Evolutionary conservation across 92 coral and sea anemone species (phyloP).

Genomic region (Epizoanthus rinbou): DNA sequence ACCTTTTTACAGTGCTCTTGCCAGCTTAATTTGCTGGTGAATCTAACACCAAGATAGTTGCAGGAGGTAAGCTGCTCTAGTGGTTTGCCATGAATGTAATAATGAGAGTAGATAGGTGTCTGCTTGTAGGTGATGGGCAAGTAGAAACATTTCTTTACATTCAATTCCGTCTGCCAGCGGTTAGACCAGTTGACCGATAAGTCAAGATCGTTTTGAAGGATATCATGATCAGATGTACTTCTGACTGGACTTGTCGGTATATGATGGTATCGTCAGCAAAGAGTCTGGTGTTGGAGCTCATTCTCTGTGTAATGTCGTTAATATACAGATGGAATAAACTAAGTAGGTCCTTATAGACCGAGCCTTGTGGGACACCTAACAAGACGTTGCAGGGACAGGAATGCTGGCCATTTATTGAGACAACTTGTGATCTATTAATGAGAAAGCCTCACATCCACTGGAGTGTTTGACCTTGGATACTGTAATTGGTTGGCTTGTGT

Average conservation of each 20-base stretch:
- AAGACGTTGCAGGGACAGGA: slow-evolving; percentile 21
- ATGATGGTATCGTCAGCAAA: slow-evolving; percentile 15
- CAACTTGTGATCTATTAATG: slow-evolving; percentile 8
- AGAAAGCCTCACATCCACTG: not conserved
- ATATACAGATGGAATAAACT: not conserved
- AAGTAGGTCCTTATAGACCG: not conserved
- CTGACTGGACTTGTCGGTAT: not conserved
- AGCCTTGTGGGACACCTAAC: slow-evolving; percentile 6
- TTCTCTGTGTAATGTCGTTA: not conserved
- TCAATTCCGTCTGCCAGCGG: not conserved
- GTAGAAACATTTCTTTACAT: not conserved
- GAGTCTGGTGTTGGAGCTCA: slow-evolving; percentile 18
- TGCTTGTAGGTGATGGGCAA: not conserved
- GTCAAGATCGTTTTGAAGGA: too few relatives aligned
- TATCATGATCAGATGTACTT: not conserved
- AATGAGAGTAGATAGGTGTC: not conserved
- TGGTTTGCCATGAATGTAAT: not conserved
- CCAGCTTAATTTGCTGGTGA: not conserved
- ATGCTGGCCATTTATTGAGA: slow-evolving; percentile 6
- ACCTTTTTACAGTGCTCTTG: not conserved
- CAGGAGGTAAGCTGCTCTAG: not conserved
- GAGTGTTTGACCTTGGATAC: slow-evolving; percentile 32
- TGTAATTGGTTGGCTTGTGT: slow-evolving; percentile 17
- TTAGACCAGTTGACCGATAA: too few relatives aligned
- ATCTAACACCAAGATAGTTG: not conserved